Percentiles rank a stretch among this genome's conserved stretches.
These are phyloP conservation scores for Pempheris klunzingeri DNA, from an alignment of 2,797 vertebrate species.

Conservation along the genomic window DNA sequence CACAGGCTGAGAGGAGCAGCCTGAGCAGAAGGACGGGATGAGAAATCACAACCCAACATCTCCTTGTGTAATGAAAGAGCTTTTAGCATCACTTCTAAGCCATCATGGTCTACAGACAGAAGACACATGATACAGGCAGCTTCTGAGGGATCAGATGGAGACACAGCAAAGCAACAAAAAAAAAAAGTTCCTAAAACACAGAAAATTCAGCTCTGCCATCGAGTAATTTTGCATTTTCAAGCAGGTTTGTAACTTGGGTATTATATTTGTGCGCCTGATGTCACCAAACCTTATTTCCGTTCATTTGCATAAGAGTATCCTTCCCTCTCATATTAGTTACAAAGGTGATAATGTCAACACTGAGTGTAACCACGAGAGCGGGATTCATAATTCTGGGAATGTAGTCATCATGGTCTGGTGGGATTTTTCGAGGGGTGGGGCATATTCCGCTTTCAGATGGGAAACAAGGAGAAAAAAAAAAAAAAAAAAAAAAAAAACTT, in stretches of 20 bases:
- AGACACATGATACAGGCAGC: background rate
- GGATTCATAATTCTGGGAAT: conserved; percentile 77
- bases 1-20: background rate
- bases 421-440: conserved; percentile 86
- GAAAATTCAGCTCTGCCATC: background rate
- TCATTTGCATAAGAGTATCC: background rate
- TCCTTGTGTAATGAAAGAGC: background rate
- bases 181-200: background rate
- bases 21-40: background rate
- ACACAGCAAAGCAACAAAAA: background rate
- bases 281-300: background rate
- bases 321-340: background rate
- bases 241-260: background rate
- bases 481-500: conserved; percentile 68
- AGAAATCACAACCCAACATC: conserved; percentile 16
- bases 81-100: background rate
- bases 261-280: background rate
- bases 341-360: conserved; percentile 60
- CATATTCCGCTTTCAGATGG: conserved; percentile 77
- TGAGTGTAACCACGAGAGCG: conserved; percentile 39
- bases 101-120: conserved; percentile 1
- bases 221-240: background rate
- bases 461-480: conserved; percentile 54
- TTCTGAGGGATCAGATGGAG: conserved; percentile 17
- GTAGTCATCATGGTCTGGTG: conserved; percentile 75